phyloP scores from a whole-genome alignment of 2,113 vertebrate species.

The Calonectris borealis region DNA sequence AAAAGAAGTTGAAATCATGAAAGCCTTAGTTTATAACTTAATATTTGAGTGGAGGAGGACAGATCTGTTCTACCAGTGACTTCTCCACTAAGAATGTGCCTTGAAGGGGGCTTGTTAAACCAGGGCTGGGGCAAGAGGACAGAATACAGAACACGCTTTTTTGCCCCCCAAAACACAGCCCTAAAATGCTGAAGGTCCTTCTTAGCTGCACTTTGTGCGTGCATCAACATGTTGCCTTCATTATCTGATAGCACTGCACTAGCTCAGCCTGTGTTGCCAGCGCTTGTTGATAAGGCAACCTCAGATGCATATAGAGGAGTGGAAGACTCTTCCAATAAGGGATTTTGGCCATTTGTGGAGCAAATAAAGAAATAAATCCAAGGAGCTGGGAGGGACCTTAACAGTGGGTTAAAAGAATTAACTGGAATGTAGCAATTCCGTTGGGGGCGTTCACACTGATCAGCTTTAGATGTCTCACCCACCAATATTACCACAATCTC shows the following conservation, averaged over 20 bases:
- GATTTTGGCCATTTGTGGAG: neutral
- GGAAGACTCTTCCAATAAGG: neutral
- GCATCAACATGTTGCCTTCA: neutral
- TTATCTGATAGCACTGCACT: neutral
- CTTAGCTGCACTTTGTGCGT: neutral
- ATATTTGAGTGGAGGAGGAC: neutral
- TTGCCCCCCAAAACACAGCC: neutral
- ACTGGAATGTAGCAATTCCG: neutral
- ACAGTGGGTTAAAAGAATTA: neutral
- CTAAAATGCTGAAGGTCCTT: neutral
- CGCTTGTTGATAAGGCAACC: neutral
- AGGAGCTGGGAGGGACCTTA: neutral
- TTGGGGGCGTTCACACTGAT: neutral
- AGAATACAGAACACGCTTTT: neutral
- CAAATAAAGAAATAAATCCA: neutral
- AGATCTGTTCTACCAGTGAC: neutral
- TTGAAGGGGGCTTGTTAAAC: neutral
- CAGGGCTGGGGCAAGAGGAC: neutral
- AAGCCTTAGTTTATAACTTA: neutral
- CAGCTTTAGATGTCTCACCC: neutral
- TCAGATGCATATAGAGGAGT: neutral
- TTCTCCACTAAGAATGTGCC: neutral
- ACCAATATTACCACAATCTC: neutral
- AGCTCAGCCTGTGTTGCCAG: neutral
- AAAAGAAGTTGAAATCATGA: neutral